Percentiles rank a stretch among this genome's conserved stretches.
Conservation (phyloP, 2,797 vertebrate genomes). For the Coilia nasus region DNA sequence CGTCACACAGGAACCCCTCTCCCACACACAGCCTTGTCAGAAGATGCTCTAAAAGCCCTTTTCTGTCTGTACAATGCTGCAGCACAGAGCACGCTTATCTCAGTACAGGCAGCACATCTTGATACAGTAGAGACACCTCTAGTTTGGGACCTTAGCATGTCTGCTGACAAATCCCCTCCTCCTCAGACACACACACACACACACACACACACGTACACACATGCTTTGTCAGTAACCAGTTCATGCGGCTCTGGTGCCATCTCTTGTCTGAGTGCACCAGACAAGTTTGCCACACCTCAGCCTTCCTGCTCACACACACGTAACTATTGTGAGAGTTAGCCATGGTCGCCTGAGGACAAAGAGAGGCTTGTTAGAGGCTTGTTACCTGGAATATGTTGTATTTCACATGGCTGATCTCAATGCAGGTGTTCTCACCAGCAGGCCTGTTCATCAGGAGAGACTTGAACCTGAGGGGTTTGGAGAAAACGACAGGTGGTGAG, state of each 20-base stretch:
- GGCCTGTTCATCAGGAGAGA: slow-evolving; percentile 91
- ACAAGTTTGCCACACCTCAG: background rate
- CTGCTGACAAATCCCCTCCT: too few species aligned
- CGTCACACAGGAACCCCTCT: background rate
- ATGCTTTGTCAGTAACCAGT: too few species aligned
- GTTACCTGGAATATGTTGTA: slow-evolving; percentile 96
- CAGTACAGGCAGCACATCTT: too few species aligned
- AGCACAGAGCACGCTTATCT: too few species aligned
- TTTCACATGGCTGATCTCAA: slow-evolving; percentile 98
- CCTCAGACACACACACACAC: too few species aligned
- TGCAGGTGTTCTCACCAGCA: slow-evolving; percentile 90
- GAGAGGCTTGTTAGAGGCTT: slow-evolving; percentile 41
- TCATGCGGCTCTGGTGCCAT: background rate
- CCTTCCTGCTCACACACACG: background rate
- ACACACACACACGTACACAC: too few species aligned
- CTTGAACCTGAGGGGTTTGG: slow-evolving; percentile 84
- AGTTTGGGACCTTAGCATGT: too few species aligned
- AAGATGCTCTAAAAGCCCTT: too few species aligned
- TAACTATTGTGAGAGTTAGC: background rate
- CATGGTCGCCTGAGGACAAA: background rate
- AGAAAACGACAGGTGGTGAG: background rate
- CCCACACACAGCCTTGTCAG: background rate
- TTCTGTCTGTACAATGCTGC: too few species aligned
- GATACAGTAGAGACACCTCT: too few species aligned
- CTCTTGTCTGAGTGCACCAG: background rate